A percentile compares a stretch with the other conserved stretches of the same genome.
Evolutionary conservation across 2,113 vertebrate genomes (phyloP).

Genomic region (Tenebrosternarchus preto): DNA sequence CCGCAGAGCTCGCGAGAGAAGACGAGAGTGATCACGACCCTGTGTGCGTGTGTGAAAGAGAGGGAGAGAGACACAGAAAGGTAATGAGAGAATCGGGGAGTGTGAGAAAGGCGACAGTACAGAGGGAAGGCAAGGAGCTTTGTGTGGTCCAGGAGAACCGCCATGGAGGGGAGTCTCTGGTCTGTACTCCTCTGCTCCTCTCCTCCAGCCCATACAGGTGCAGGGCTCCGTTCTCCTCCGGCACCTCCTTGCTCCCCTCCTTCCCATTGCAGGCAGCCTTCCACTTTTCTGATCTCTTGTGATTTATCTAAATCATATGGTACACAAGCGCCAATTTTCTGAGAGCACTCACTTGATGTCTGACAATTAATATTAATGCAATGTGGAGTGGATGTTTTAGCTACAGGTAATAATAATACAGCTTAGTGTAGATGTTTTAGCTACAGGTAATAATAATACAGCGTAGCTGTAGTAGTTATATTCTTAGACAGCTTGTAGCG

Average conservation of each 20-base stretch:
- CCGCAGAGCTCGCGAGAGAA: conserved; percentile 3
- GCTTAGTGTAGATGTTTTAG: too few species aligned
- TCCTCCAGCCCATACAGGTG: neutral
- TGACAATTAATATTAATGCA: neutral
- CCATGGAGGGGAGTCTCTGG: neutral
- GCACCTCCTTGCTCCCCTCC: neutral
- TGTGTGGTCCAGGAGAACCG: neutral
- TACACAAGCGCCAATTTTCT: too few species aligned
- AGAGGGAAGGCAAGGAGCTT: neutral
- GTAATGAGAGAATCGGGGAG: neutral
- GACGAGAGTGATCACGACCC: too few species aligned
- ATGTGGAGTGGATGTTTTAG: too few species aligned
- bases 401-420: too few species aligned
- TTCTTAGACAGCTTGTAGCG: neutral
- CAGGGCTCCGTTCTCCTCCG: conserved; percentile 8
- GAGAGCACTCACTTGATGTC: too few species aligned
- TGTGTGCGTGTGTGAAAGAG: too few species aligned
- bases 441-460: neutral
- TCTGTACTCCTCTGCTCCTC: neutral
- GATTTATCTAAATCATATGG: too few species aligned
- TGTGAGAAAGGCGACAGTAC: neutral
- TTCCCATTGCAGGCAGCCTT: neutral
- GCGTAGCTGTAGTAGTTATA: too few species aligned
- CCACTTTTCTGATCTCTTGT: too few species aligned
- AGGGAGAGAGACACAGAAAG: neutral